Evolutionary conservation across 2,113 vertebrate species (phyloP), one percentile per base, ranked within the genome.

Genomic region (Poeciliopsis turrubarensis): DNA sequence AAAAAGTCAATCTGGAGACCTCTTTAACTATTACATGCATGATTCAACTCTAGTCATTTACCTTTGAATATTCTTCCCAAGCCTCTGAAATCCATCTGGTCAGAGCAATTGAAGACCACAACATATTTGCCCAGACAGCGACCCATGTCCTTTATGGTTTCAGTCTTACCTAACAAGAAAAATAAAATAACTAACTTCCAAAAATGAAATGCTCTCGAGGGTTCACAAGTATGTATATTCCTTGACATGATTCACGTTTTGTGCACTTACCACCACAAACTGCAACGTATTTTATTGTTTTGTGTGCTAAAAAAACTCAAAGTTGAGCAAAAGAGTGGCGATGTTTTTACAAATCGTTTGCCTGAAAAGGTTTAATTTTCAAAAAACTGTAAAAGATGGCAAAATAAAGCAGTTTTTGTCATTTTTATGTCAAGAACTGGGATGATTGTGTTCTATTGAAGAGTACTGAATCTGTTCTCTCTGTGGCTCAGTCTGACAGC

Each of bases 71-170:
- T 99, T 86, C 98, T 94, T 44, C 98, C 98, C 72, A 99, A 93
- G 22, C 98, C 98, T 93, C 98, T 94, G 87, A 99, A 98, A 92
- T 99, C 97, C 98, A 99, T 99, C 89, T 99, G 98, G 73, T 99
- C 98, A 7, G 98, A 99, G 68, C 98, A 99, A 80, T 99, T 99
- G 91, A 99, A 99, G 73, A 99, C 97, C 54, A 99, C 97, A 3
- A 99, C 97, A 0, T 99, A 99, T 84, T 99, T 99, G 44, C 98
- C 98, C 41, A 99, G 94, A 85, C 98, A 98, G 3, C 96, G 95
- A 7, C 97, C 98, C 98, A 99, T 99, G 65, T 99, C 98, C 80
- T 99, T 99, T 15, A 94, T 95, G 0, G 97, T 99, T 89, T 99
- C 98, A 0, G 98, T 99, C 92, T 99, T 99, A 34, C 98, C 98